Evolutionary conservation across 2,888 invertebrate species (phyloP).

Genomic region (Eilema depressum): DNA sequence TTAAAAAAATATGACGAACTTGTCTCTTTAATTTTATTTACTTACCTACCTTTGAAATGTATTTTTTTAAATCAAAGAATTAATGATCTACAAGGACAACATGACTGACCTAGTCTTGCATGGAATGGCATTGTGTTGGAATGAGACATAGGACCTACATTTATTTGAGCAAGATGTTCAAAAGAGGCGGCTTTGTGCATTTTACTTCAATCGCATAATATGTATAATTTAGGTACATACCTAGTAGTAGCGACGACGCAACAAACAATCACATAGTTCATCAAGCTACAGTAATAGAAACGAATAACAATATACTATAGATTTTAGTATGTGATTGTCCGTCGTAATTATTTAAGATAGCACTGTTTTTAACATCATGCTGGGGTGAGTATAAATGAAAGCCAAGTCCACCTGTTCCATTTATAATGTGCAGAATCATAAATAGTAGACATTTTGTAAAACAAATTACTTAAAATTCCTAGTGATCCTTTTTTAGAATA

Average conservation of each 20-base stretch:
- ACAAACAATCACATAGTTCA: background rate
- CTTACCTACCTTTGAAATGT: no score
- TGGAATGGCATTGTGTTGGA: background rate
- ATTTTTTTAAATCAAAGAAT: no score
- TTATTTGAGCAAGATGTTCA: background rate
- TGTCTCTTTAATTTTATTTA: no score
- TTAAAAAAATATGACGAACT: no score
- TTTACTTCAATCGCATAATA: no score
- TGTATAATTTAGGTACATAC: no score
- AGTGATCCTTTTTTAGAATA: no score
- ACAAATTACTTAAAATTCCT: no score
- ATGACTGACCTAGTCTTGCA: background rate
- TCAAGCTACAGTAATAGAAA: background rate
- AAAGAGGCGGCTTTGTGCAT: background rate
- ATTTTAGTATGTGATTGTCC: background rate
- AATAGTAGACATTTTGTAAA: no score
- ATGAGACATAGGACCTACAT: background rate
- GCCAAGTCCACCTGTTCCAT: no score
- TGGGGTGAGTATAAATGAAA: background rate
- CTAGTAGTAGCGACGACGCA: background rate
- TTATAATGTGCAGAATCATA: no score
- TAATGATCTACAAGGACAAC: no score
- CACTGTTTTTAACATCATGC: background rate
- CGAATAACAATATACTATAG: background rate
- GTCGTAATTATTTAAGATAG: background rate